These are phyloP conservation scores for Odontesthes bonariensis DNA, from an alignment of 2,113 vertebrate genomes.

Conservation along the genomic window DNA sequence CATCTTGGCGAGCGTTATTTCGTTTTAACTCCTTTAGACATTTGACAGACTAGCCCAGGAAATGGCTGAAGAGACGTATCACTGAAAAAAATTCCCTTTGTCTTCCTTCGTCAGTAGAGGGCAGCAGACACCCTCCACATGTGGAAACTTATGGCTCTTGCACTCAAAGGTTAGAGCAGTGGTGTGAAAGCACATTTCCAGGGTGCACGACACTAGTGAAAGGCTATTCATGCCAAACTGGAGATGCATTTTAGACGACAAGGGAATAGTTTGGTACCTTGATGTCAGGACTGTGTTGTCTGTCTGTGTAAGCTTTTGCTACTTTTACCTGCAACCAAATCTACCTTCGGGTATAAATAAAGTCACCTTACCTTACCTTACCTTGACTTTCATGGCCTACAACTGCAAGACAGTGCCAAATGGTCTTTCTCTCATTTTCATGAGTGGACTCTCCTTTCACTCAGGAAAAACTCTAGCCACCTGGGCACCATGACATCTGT, in stretches of 20 bases:
- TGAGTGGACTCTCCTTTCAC: conserved; percentile 6
- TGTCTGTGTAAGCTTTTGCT: too few relatives aligned
- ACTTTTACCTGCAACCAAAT: too few relatives aligned
- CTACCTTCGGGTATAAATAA: too few relatives aligned
- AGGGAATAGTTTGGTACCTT: background rate
- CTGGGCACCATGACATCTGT: background rate
- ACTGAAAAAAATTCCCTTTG: background rate
- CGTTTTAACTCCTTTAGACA: background rate
- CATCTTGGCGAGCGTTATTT: background rate
- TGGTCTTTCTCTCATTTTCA: background rate
- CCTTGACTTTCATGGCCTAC: conserved; percentile 14
- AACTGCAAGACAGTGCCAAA: conserved; percentile 21
- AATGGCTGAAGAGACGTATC: too few relatives aligned
- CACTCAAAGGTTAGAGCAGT: conserved; percentile 6
- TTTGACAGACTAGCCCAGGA: too few relatives aligned
- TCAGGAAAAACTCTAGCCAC: conserved; percentile 35
- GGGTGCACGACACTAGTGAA: background rate
- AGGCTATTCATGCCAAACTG: conserved; percentile 18
- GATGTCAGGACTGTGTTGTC: too few relatives aligned
- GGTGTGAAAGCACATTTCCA: conserved; percentile 29
- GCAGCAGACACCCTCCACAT: conserved; percentile 2
- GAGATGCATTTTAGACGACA: background rate
- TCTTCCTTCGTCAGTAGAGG: conserved; percentile 27
- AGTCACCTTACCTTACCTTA: too few relatives aligned
- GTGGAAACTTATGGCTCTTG: background rate